Evolutionary conservation across 2,888 invertebrate species (phyloP).

Genomic region (Thelaira solivaga): DNA sequence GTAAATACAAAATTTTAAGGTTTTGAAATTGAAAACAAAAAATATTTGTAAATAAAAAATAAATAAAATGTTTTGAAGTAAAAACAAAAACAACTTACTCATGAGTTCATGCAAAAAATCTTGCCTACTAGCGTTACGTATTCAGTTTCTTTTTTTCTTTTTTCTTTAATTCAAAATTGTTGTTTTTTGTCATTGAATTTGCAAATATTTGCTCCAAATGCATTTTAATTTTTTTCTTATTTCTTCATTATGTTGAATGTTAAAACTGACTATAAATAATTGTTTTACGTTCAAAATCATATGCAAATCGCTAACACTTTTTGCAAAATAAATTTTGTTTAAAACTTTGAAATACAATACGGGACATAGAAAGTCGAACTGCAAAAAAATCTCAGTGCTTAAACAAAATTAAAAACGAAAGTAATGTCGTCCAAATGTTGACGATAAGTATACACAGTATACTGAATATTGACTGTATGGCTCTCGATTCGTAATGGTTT

Average conservation of each 20-base stretch:
- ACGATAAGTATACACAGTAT: too few relatives aligned
- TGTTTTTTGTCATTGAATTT: constrained; percentile 49
- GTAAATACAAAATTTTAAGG: not conserved
- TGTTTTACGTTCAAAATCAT: not conserved
- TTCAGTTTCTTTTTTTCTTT: constrained; percentile 5
- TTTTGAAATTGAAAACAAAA: too few relatives aligned
- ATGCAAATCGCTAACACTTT: not conserved
- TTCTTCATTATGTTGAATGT: constrained; percentile 29
- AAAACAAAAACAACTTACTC: constrained; percentile 18
- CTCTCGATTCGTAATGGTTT: too few relatives aligned
- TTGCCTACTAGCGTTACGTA: constrained; percentile 20
- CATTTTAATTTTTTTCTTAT: constrained; percentile 54
- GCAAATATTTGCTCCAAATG: constrained; percentile 51
- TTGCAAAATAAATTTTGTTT: not conserved
- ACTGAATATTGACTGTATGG: too few relatives aligned
- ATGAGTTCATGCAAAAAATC: constrained; percentile 32
- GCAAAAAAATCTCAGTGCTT: not conserved
- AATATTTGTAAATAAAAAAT: too few relatives aligned
- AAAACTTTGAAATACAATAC: not conserved
- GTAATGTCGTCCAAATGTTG: too few relatives aligned
- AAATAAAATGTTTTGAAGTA: constrained; percentile 12
- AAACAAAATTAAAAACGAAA: not conserved
- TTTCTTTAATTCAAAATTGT: constrained; percentile 12
- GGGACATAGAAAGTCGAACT: not conserved
- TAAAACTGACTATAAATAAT: not conserved